Conservation (phyloP, 2,888 invertebrate species). For the Ectropis crepuscularia region DNA sequence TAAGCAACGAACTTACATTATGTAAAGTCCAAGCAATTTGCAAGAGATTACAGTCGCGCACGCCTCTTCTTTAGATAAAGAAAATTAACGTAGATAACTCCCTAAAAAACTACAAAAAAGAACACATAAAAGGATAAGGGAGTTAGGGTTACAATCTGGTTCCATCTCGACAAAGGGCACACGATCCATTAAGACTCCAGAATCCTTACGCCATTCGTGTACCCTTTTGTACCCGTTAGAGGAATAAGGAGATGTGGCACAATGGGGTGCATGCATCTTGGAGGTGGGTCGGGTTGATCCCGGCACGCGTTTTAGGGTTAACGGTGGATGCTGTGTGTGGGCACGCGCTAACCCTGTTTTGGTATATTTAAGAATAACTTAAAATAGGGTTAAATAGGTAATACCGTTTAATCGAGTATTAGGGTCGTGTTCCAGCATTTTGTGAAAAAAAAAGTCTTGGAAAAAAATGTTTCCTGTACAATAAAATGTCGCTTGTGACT, state of each 20-base stretch:
- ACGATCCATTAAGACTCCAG: slow-evolving; percentile 68
- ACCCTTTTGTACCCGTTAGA: slow-evolving; percentile 60
- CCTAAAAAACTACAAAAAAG: slow-evolving; percentile 52
- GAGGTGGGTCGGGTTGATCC: slow-evolving; percentile 73
- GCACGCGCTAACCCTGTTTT: slow-evolving; percentile 59
- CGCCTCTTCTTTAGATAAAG: slow-evolving; percentile 42
- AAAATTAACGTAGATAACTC: slow-evolving; percentile 36
- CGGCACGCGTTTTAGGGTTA: slow-evolving; percentile 79
- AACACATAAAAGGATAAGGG: slow-evolving; percentile 42
- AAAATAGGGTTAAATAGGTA: slow-evolving; percentile 43
- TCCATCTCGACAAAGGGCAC: slow-evolving; percentile 74
- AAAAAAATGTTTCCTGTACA: background rate
- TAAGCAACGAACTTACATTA: slow-evolving; percentile 28
- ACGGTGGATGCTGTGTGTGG: slow-evolving; percentile 70
- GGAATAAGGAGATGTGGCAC: slow-evolving; percentile 72
- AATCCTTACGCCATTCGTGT: slow-evolving; percentile 79
- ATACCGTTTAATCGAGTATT: slow-evolving; percentile 6
- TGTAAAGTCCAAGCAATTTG: slow-evolving; percentile 24
- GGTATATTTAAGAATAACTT: slow-evolving; percentile 36
- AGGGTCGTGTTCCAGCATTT: background rate
- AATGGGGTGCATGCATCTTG: slow-evolving; percentile 59
- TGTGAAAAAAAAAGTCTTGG: background rate
- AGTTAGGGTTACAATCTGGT: slow-evolving; percentile 66
- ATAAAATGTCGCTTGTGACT: slow-evolving; percentile 8
- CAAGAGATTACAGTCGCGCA: slow-evolving; percentile 37